A percentile compares a stretch with the other conserved stretches of the same genome.
phyloP scores from a whole-genome alignment of 2,888 invertebrate genomes.

The Tinea pellionella region DNA sequence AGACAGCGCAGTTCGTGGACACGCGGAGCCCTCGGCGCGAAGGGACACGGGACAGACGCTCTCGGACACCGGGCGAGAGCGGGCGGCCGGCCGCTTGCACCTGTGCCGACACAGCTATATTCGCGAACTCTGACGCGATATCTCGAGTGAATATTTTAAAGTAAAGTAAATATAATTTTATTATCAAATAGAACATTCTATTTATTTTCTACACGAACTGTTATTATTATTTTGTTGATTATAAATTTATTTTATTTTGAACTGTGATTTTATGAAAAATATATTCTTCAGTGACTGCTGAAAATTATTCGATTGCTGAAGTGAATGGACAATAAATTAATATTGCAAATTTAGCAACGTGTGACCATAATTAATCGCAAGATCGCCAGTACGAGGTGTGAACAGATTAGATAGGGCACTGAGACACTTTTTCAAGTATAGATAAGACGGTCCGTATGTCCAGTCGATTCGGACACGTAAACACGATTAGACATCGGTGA shows the following conservation, averaged over 20 bases:
- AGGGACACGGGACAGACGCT: slow-evolving; percentile 71
- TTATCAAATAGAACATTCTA: background rate
- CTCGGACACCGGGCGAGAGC: slow-evolving; percentile 70
- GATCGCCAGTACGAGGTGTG: slow-evolving; percentile 51
- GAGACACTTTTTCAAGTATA: slow-evolving; percentile 56
- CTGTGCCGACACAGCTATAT: slow-evolving; percentile 52
- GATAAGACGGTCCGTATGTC: slow-evolving; percentile 54
- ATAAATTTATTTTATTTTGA: background rate
- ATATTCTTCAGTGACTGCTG: background rate
- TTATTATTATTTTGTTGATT: background rate
- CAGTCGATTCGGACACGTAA: slow-evolving; percentile 45
- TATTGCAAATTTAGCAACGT: slow-evolving; percentile 20
- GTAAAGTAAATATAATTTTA: background rate
- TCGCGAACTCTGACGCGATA: slow-evolving; percentile 54
- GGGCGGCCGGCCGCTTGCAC: slow-evolving; percentile 65
- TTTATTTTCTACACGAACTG: background rate
- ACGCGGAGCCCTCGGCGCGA: slow-evolving; percentile 61
- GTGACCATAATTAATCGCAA: slow-evolving; percentile 44
- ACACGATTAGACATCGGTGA: slow-evolving; percentile 19
- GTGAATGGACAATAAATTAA: slow-evolving; percentile 1
- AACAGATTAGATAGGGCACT: slow-evolving; percentile 57
- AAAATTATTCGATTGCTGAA: background rate
- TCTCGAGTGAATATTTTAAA: background rate
- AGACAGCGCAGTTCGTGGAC: slow-evolving; percentile 57
- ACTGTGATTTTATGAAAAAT: background rate